phyloP scores from a whole-genome alignment of 2,888 invertebrate genomes.

The Ganaspis brasiliensis region DNA sequence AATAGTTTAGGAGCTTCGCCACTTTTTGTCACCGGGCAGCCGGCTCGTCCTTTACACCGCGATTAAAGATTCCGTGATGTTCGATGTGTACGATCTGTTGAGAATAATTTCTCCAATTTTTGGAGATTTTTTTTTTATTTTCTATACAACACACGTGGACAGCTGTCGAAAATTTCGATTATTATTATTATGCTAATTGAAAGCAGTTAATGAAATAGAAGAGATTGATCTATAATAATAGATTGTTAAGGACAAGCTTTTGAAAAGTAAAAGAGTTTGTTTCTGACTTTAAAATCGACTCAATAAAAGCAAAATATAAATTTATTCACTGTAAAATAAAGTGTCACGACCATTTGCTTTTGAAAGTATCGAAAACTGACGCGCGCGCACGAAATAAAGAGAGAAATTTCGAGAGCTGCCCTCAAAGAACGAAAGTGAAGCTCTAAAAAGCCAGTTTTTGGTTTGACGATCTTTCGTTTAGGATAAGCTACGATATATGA shows the following conservation, averaged over 20 bases:
- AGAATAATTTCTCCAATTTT: slow-evolving; percentile 13
- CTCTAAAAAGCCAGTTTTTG: slow-evolving; percentile 16
- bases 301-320: neutral
- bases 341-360: too few species aligned
- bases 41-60: neutral
- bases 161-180: slow-evolving; percentile 24
- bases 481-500: slow-evolving; percentile 35
- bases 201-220: neutral
- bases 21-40: slow-evolving; percentile 19
- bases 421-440: slow-evolving; percentile 33
- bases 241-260: too few species aligned
- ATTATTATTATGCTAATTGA: neutral
- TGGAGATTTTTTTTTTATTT: slow-evolving; percentile 19
- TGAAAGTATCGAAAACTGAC: neutral
- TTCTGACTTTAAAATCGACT: too few species aligned
- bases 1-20: slow-evolving; percentile 20
- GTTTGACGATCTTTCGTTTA: slow-evolving; percentile 35
- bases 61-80: neutral
- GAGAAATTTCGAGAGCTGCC: slow-evolving; percentile 22
- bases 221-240: neutral
- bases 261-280: too few species aligned
- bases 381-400: neutral
- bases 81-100: slow-evolving; percentile 42
- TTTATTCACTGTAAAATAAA: neutral
- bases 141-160: neutral